Conservation (phyloP, 2,888 invertebrate genomes). For the Artemia sinica region DNA sequence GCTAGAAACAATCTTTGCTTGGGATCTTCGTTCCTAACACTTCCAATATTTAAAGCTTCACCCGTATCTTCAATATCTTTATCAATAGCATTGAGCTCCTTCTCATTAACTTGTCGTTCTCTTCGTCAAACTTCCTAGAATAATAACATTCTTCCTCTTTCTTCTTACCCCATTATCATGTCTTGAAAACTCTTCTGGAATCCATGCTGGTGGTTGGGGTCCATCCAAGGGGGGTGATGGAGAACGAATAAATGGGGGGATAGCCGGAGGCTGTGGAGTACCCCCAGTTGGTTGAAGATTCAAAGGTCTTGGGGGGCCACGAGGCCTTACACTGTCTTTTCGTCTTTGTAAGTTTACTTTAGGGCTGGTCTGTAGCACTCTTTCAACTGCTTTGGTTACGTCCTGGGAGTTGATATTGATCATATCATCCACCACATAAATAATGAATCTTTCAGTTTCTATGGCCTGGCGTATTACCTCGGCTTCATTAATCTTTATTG, state of each 20-base stretch:
- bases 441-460: neutral
- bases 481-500: neutral
- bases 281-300: neutral
- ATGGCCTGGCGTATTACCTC: neutral
- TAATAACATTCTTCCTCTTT: neutral
- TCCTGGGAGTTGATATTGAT: neutral
- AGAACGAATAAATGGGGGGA: conserved; percentile 1
- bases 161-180: neutral
- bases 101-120: conserved; percentile 1
- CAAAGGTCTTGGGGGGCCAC: neutral
- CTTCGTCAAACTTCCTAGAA: neutral
- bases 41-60: neutral
- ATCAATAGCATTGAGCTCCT: neutral
- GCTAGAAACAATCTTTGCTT: neutral
- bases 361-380: neutral
- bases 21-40: neutral
- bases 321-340: neutral
- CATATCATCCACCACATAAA: neutral
- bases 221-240: conserved; percentile 19
- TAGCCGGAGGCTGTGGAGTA: conserved; percentile 16
- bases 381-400: neutral
- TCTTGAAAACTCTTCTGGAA: neutral
- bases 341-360: neutral
- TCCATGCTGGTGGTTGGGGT: conserved; percentile 20
- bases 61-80: neutral